Base-by-base conservation (phyloP, 1,140 invertebrate genomes). In the Bemisia tabaci region DNA sequence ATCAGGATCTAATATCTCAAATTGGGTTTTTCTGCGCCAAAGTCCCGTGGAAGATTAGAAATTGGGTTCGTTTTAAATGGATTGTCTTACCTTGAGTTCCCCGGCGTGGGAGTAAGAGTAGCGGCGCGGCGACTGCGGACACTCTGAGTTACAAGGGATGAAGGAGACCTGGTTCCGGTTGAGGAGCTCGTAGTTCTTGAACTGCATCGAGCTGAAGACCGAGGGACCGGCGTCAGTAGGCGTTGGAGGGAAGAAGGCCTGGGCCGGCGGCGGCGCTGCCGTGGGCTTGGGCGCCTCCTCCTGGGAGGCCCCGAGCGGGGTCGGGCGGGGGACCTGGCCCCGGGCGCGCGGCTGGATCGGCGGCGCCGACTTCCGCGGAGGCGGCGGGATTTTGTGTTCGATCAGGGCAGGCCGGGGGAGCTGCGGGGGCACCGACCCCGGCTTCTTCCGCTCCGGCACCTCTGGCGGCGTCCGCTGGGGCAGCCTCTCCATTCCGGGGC, bases 361-460 rank as follows among this genome's bases (percentile, higher is more conserved):
- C 33, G 33, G 33, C 17, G 33, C 33, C 33, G 33, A 5, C 17
- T 48, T 48, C 33, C 33, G 5, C 17, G 33, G 33, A 5, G 66
- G 75, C 1, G 76, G 75, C 0, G 75, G 75, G 11, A 77, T 69
- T 1, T 77, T 77, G n/a, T 70, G 70, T 22, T 71, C 61, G 63
- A 70, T 71, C 60, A 58, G 67, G n/a, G 25, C 48, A 0, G 65
- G 63, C 39, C 22, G 62, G 12, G 62, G 59, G 22, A 62, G 39
- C 25, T 67, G 71, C 1, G 67, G 68, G 5, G 33, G 33, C 17
- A 48, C 33, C 33, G 33, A 48, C 5, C 33, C 33, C 17, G 33
- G 33, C 17, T 48, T 48, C 33, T 48, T 48, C 33, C 33, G 5
- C 17, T 48, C 33, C 5, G 33, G 33, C 5, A 48, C 33, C 33